phyloP scores from a whole-genome alignment of 2,888 invertebrate genomes.

The Drosophila neotestacea region DNA sequence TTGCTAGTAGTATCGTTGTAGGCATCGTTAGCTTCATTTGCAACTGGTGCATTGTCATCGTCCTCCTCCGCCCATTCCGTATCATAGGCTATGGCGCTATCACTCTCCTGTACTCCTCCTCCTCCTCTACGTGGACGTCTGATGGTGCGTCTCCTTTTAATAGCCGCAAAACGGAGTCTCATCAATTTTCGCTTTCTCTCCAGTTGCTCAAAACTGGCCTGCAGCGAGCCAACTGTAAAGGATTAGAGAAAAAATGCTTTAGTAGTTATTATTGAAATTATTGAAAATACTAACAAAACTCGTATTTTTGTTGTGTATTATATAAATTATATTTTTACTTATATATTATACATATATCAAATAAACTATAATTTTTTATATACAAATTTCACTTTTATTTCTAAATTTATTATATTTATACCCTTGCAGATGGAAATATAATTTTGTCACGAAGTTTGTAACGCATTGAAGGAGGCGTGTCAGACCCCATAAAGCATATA shows the following conservation, averaged over 20 bases:
- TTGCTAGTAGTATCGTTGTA: slow-evolving; percentile 29
- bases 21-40: slow-evolving; percentile 18
- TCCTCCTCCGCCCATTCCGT: slow-evolving; percentile 46
- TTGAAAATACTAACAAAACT: no score
- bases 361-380: no score
- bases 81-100: slow-evolving; percentile 41
- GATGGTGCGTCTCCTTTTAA: slow-evolving; percentile 48
- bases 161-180: slow-evolving; percentile 36
- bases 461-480: no score
- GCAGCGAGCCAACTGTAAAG: slow-evolving; percentile 48
- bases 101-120: slow-evolving; percentile 38
- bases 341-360: no score
- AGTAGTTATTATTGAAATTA: background rate
- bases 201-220: slow-evolving; percentile 42
- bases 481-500: no score
- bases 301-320: no score
- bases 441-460: no score
- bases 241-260: background rate
- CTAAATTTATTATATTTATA: no score
- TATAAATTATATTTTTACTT: no score
- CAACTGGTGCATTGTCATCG: slow-evolving; percentile 8
- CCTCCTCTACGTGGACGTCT: slow-evolving; percentile 20
- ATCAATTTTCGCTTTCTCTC: slow-evolving; percentile 63
- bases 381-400: no score
- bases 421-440: no score